phyloP scores from a whole-genome alignment of 2,888 invertebrate genomes.

The Brenthis ino region DNA sequence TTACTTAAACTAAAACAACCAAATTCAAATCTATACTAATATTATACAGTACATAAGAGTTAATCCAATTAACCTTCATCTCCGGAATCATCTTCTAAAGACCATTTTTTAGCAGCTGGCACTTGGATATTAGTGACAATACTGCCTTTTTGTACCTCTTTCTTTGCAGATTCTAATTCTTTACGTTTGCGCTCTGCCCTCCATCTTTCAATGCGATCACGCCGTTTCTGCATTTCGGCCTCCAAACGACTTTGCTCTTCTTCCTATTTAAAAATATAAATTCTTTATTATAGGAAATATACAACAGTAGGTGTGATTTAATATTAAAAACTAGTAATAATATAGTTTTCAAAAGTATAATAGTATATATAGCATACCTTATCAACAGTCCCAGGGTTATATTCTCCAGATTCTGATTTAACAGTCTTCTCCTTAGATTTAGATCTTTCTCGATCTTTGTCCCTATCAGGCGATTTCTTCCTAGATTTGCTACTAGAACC shows the following conservation, averaged over 20 bases:
- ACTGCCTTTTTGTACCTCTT: conserved; percentile 87
- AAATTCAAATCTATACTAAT: neutral
- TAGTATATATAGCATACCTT: conserved; percentile 75
- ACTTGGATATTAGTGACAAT: conserved; percentile 83
- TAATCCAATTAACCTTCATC: conserved; percentile 85
- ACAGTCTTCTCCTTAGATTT: conserved; percentile 82
- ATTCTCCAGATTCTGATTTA: conserved; percentile 84
- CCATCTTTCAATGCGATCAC: conserved; percentile 98
- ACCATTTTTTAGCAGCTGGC: conserved; percentile 92
- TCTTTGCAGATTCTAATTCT: conserved; percentile 90
- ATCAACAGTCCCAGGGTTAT: conserved; percentile 88
- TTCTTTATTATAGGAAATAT: too few relatives aligned
- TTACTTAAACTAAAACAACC: too few relatives aligned
- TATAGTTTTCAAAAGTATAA: too few relatives aligned
- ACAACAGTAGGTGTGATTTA: too few relatives aligned
- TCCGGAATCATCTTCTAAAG: conserved; percentile 97
- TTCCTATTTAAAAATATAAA: conserved; percentile 79
- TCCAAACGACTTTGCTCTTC: conserved; percentile 95
- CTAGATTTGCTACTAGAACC: conserved; percentile 82
- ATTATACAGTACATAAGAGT: conserved; percentile 7
- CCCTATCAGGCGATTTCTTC: conserved; percentile 73
- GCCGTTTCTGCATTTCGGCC: conserved; percentile 96
- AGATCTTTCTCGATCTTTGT: conserved; percentile 73
- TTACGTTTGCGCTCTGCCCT: conserved; percentile 95
- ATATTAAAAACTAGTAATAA: too few relatives aligned